Conservation (phyloP, 37 sponge, comb jelly and placozoan genomes). For the Cladorhizidae sp. region DNA sequence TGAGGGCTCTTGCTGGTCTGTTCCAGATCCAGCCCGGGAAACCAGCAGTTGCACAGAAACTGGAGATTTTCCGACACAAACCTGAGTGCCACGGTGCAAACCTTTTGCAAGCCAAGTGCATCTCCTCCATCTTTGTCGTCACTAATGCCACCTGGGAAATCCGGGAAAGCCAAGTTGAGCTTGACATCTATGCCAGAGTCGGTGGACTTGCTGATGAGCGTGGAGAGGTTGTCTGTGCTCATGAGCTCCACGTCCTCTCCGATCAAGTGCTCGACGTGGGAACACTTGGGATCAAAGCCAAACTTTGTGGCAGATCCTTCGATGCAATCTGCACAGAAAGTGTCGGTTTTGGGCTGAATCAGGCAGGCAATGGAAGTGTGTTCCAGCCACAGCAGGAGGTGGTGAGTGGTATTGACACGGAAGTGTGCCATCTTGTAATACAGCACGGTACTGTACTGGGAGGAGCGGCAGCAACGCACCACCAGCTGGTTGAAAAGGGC, state of each 20-base stretch:
- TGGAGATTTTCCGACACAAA: constrained; percentile 33
- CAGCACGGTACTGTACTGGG: constrained; percentile 33
- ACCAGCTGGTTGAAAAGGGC: constrained; percentile 63
- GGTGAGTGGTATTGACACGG: constrained; percentile 33
- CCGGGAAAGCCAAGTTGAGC: constrained; percentile 13
- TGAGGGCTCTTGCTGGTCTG: neutral
- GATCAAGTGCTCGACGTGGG: constrained; percentile 29
- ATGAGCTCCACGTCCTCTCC: constrained; percentile 21
- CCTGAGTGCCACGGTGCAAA: constrained; percentile 23
- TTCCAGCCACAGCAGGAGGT: constrained; percentile 48
- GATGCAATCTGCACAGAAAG: constrained; percentile 22
- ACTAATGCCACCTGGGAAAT: too few relatives aligned
- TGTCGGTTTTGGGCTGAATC: constrained; percentile 29
- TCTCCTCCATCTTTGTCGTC: neutral
- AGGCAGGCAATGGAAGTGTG: constrained; percentile 27
- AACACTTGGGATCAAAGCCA: constrained; percentile 12
- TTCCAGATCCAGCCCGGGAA: constrained; percentile 50
- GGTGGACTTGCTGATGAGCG: constrained; percentile 22
- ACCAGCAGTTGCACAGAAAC: constrained; percentile 58
- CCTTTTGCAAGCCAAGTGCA: neutral
- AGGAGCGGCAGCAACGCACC: constrained; percentile 37
- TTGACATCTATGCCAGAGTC: constrained; percentile 5
- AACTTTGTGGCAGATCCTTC: neutral
- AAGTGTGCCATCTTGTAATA: constrained; percentile 44
- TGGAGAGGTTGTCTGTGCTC: constrained; percentile 18